Percentiles rank a stretch among this genome's conserved stretches.
phyloP scores from a whole-genome alignment of 2,888 invertebrate species.

The Troides helena region DNA sequence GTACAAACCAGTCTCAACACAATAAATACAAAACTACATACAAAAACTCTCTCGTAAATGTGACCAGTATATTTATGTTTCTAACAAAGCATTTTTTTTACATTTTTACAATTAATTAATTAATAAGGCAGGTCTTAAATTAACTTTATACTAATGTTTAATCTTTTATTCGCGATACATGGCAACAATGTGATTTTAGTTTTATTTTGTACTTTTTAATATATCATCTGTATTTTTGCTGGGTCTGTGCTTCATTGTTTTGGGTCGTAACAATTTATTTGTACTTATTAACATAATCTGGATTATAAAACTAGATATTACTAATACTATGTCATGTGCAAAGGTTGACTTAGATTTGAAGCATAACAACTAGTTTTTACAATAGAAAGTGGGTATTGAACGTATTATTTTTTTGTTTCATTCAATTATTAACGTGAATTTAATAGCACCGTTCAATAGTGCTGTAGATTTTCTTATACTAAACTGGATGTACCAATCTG shows the following conservation, averaged over 20 bases:
- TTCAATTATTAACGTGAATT: too few relatives aligned
- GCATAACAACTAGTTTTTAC: slow-evolving; percentile 9
- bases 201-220: slow-evolving; percentile 62
- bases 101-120: slow-evolving; percentile 28
- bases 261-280: slow-evolving; percentile 5
- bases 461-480: slow-evolving; percentile 66
- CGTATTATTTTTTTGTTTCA: too few relatives aligned
- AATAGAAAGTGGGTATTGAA: slow-evolving; percentile 17
- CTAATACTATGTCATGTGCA: slow-evolving; percentile 25
- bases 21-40: slow-evolving; percentile 63
- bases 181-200: slow-evolving; percentile 56
- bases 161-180: slow-evolving; percentile 49
- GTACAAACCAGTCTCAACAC: slow-evolving; percentile 60
- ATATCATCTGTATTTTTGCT: slow-evolving; percentile 29
- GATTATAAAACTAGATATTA: slow-evolving; percentile 4
- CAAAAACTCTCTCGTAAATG: slow-evolving; percentile 41
- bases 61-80: slow-evolving; percentile 30
- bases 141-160: slow-evolving; percentile 30
- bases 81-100: slow-evolving; percentile 29
- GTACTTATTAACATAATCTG: slow-evolving; percentile 11
- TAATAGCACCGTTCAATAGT: too few relatives aligned
- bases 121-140: slow-evolving; percentile 31
- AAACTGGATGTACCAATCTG: slow-evolving; percentile 84
- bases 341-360: slow-evolving; percentile 30
- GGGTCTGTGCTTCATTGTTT: slow-evolving; percentile 24